Percentiles rank a stretch among this genome's conserved stretches.
These are phyloP conservation scores for Disparrhopalites patrizii DNA, from an alignment of 2,888 invertebrate species.

Conservation along the genomic window DNA sequence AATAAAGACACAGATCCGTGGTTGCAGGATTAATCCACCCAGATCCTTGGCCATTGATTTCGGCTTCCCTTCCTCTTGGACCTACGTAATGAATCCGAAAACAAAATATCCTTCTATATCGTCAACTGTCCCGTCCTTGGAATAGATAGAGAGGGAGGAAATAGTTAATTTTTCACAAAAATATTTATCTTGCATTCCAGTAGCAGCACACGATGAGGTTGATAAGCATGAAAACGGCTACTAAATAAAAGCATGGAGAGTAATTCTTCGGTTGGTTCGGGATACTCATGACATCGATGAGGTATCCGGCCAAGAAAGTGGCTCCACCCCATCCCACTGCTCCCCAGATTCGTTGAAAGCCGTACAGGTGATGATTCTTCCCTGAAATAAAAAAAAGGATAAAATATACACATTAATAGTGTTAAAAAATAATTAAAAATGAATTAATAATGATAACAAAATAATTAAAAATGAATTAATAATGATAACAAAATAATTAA, in stretches of 20 bases:
- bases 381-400: conserved; percentile 54
- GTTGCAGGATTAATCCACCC: conserved; percentile 61
- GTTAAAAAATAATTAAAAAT: neutral
- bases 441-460: neutral
- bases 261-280: conserved; percentile 67
- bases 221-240: conserved; percentile 49
- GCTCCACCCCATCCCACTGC: conserved; percentile 81
- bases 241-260: conserved; percentile 72
- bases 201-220: conserved; percentile 5
- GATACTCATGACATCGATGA: conserved; percentile 71
- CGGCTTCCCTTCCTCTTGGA: conserved; percentile 44
- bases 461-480: neutral
- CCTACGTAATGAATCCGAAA: conserved; percentile 36
- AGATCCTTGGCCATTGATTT: conserved; percentile 60
- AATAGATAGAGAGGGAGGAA: no score
- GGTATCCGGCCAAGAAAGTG: conserved; percentile 68
- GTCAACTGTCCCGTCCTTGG: no score
- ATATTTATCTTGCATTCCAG: conserved; percentile 25
- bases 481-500: neutral
- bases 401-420: neutral
- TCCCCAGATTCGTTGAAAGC: conserved; percentile 82
- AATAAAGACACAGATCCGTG: conserved; percentile 68
- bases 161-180: no score
- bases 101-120: no score
- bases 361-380: conserved; percentile 68